These are phyloP conservation scores for Epirrhoe tristata DNA, from an alignment of 2,888 invertebrate genomes.

Conservation along the genomic window DNA sequence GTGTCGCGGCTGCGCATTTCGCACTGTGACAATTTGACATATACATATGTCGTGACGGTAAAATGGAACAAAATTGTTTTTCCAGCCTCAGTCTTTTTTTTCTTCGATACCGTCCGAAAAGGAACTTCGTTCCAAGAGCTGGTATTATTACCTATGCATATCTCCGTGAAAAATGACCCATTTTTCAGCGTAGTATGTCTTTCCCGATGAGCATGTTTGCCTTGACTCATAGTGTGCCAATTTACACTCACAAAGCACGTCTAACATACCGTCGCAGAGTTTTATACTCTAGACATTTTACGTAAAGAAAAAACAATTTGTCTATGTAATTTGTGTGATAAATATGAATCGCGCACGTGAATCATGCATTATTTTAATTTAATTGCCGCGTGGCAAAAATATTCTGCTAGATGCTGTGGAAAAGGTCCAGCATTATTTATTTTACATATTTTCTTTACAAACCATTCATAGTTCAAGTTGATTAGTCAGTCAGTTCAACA, in stretches of 20 bases:
- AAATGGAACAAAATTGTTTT: too few relatives aligned
- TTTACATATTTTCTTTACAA: background rate
- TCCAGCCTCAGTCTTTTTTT: too few relatives aligned
- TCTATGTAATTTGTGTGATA: background rate
- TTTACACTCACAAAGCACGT: slow-evolving; percentile 13
- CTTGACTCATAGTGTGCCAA: slow-evolving; percentile 36
- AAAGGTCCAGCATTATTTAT: too few relatives aligned
- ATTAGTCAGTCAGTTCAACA: background rate
- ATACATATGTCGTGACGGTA: too few relatives aligned
- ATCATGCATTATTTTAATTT: too few relatives aligned
- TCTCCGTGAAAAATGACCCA: background rate
- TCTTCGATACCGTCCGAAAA: too few relatives aligned
- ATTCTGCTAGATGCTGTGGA: too few relatives aligned
- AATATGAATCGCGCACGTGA: too few relatives aligned
- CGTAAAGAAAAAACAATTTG: background rate
- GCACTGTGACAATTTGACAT: too few relatives aligned
- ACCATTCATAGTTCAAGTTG: background rate
- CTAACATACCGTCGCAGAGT: background rate
- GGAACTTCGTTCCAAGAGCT: too few relatives aligned
- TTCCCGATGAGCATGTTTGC: slow-evolving; percentile 32
- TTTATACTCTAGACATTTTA: background rate
- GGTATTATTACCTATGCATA: background rate
- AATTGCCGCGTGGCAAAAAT: too few relatives aligned
- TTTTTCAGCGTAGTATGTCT: slow-evolving; percentile 23
- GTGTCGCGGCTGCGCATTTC: too few relatives aligned